These are phyloP conservation scores for Platysteira castanea DNA, from an alignment of 2,113 vertebrate genomes.

Conservation along the genomic window DNA sequence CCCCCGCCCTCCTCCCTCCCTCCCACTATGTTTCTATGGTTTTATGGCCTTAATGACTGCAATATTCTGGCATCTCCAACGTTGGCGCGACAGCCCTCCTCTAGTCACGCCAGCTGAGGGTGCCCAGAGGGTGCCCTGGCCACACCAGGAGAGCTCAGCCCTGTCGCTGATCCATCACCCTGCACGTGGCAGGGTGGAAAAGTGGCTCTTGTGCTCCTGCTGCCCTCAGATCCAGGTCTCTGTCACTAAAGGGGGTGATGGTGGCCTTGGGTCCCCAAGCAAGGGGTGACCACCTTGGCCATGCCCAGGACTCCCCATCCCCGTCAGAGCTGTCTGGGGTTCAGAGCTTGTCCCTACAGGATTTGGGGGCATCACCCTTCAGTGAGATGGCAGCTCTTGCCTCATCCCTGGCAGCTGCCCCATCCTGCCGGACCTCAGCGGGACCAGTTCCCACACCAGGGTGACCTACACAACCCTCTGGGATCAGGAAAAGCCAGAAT, in stretches of 20 bases:
- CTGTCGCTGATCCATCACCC: not conserved
- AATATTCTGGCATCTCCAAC: not conserved
- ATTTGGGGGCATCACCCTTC: not conserved
- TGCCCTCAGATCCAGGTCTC: not conserved
- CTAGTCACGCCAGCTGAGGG: rapidly evolving
- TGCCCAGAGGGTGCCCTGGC: too few relatives aligned
- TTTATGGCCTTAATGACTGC: not conserved
- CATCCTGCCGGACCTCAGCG: rapidly evolving
- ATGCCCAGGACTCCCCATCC: rapidly evolving
- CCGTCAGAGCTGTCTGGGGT: rapidly evolving
- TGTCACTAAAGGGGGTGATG: not conserved
- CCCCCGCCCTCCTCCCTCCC: not conserved
- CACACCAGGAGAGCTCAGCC: not conserved
- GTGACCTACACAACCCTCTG: rapidly evolving
- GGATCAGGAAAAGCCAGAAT: not conserved
- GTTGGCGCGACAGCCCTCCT: too few relatives aligned
- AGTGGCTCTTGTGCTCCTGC: not conserved
- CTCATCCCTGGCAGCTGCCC: not conserved
- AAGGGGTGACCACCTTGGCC: rapidly evolving
- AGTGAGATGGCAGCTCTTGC: not conserved
- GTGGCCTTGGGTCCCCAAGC: not conserved
- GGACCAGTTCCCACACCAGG: rapidly evolving
- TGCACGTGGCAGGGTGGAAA: not conserved
- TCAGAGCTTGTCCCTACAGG: not conserved
- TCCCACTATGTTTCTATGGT: not conserved